phyloP scores from a whole-genome alignment of 53 echinoderm and acorn worm species.

The Henricia sp. region DNA sequence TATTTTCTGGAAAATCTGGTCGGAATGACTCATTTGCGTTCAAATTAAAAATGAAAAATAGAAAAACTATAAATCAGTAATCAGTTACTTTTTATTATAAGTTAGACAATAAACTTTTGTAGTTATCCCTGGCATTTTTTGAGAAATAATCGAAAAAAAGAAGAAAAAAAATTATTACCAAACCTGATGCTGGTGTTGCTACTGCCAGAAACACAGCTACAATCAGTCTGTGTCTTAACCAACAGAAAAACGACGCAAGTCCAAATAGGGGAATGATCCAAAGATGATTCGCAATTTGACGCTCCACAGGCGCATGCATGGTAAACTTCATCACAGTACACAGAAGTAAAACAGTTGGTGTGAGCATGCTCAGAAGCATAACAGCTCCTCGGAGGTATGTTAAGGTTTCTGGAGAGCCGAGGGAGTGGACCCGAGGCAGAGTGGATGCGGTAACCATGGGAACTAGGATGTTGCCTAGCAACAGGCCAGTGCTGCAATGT shows the following conservation, averaged over 20 bases:
- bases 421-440: neutral
- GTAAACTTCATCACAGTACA: neutral
- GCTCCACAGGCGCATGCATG: neutral
- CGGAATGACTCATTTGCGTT: too few species aligned
- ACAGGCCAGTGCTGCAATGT: slow-evolving; percentile 27
- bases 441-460: slow-evolving; percentile 37
- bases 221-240: neutral
- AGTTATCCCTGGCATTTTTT: too few species aligned
- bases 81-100: too few species aligned
- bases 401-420: neutral
- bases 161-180: neutral
- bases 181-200: slow-evolving; percentile 9
- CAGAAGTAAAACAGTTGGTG: neutral
- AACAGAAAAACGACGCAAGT: neutral
- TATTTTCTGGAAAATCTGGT: too few species aligned
- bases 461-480: slow-evolving; percentile 53
- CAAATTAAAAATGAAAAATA: too few species aligned
- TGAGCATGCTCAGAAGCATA: neutral
- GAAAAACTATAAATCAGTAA: too few species aligned
- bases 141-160: neutral
- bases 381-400: neutral
- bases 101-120: too few species aligned
- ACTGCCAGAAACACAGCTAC: neutral
- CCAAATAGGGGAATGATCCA: slow-evolving; percentile 12
- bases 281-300: slow-evolving; percentile 9